A percentile compares a stretch with the other conserved stretches of the same genome.
Conservation (phyloP, 1,140 invertebrate species). For the Calephelis nemesis region DNA sequence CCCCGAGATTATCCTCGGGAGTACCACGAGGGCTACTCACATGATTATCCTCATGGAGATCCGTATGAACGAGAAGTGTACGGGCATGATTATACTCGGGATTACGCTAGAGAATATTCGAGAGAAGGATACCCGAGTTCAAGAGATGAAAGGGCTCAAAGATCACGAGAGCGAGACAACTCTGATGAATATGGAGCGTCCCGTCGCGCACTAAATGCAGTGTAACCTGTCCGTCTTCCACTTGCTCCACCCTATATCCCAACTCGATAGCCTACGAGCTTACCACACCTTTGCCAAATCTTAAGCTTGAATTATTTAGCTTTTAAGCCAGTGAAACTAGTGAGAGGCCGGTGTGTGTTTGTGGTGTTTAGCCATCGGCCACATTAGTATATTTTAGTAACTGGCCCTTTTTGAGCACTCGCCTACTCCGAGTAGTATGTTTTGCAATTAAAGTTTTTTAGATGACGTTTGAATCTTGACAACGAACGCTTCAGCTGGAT, state of each 20-base stretch:
- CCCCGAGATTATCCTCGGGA: constrained; percentile 62
- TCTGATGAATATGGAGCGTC: constrained; percentile 71
- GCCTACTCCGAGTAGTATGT: constrained; percentile 14
- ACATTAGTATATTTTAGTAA: constrained; percentile 36
- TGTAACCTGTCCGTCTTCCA: constrained; percentile 40
- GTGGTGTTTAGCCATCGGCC: constrained; percentile 21
- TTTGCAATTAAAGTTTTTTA: constrained; percentile 13
- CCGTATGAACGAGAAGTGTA: constrained; percentile 54
- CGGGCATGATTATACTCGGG: constrained; percentile 59
- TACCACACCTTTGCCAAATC: constrained; percentile 21
- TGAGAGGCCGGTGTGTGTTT: constrained; percentile 33
- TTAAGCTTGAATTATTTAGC: constrained; percentile 22
- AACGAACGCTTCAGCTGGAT: constrained; percentile 21
- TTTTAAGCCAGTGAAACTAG: constrained; percentile 35
- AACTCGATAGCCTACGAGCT: constrained; percentile 19
- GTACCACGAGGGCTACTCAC: constrained; percentile 50
- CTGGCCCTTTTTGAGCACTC: constrained; percentile 26
- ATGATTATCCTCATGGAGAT: constrained; percentile 48
- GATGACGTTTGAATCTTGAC: constrained; percentile 15
- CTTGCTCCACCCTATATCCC: constrained; percentile 28
- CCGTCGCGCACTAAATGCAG: constrained; percentile 72
- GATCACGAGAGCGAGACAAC: constrained; percentile 53
- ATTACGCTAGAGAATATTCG: constrained; percentile 52
- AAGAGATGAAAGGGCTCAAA: constrained; percentile 42
- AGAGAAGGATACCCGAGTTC: constrained; percentile 43